phyloP scores from a whole-genome alignment of 2,113 vertebrate genomes.

The Tringa solitaria region DNA sequence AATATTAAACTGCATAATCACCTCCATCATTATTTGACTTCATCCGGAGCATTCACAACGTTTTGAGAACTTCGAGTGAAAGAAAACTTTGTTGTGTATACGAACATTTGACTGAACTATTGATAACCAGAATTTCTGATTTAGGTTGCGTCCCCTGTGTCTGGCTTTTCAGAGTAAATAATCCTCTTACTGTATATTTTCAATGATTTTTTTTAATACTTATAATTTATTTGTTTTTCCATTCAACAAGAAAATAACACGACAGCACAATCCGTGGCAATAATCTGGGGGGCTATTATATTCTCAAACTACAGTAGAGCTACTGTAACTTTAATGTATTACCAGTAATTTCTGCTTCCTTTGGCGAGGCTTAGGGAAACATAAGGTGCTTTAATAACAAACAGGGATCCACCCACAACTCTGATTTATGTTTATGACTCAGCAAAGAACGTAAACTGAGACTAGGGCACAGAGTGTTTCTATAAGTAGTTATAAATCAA shows the following conservation, averaged over 20 bases:
- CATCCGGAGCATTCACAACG: not conserved
- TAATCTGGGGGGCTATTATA: not conserved
- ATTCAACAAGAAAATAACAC: not conserved
- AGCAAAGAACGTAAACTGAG: conserved; percentile 49
- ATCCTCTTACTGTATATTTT: not conserved
- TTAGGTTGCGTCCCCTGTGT: not conserved
- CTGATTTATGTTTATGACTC: conserved; percentile 61
- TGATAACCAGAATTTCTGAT: not conserved
- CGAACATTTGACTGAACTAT: not conserved
- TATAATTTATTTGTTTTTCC: not conserved
- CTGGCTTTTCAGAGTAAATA: not conserved
- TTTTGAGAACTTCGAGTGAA: not conserved
- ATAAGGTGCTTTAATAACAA: conserved; percentile 65
- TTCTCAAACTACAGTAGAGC: not conserved
- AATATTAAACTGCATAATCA: conserved; percentile 18
- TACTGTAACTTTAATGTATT: conserved; percentile 26
- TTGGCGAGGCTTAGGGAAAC: not conserved
- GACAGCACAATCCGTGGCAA: not conserved
- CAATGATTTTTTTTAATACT: not conserved
- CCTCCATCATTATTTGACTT: conserved; percentile 33
- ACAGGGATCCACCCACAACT: conserved; percentile 47
- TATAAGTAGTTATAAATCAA: conserved; percentile 46
- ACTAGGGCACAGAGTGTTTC: conserved; percentile 25
- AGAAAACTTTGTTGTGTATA: not conserved
- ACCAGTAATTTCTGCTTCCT: conserved; percentile 50